Percentiles rank a stretch among this genome's conserved stretches.
These are phyloP conservation scores for Ceratoteleas bidentatus DNA, from an alignment of 1,140 invertebrate species.

Conservation along the genomic window DNA sequence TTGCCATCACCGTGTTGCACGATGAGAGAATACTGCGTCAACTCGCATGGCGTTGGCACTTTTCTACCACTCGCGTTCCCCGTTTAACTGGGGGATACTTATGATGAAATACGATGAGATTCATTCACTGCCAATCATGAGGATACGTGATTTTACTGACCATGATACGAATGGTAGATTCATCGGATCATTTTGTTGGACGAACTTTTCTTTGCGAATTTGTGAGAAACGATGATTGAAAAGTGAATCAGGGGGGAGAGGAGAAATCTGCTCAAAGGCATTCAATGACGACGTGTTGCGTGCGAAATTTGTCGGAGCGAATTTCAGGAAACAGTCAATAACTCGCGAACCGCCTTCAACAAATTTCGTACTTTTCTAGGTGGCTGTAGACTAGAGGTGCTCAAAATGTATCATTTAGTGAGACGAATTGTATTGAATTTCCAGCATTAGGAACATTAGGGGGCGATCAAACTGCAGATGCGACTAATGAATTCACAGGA, in stretches of 20 bases:
- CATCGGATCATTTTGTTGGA: conserved; percentile 18
- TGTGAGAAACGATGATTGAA: conserved; percentile 10
- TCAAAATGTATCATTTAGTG: conserved; percentile 52
- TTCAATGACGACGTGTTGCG: conserved; percentile 21
- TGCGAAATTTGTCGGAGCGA: conserved; percentile 47
- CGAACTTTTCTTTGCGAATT: conserved; percentile 29
- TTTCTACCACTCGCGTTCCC: conserved; percentile 6
- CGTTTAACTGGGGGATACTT: conserved; percentile 20
- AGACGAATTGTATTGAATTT: conserved; percentile 44
- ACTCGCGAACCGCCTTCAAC: conserved; percentile 39
- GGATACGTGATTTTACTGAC: conserved; percentile 29
- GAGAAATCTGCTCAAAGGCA: conserved; percentile 43
- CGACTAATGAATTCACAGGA: conserved; percentile 29
- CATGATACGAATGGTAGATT: conserved; percentile 14
- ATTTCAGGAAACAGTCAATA: conserved; percentile 29
- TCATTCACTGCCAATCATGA: conserved; percentile 57
- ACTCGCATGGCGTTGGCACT: conserved; percentile 18
- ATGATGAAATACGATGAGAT: conserved; percentile 46
- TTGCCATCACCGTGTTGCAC: conserved; percentile 51
- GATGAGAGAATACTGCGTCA: conserved; percentile 33
- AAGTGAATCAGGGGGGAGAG: conserved; percentile 15
- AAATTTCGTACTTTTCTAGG: conserved; percentile 61
- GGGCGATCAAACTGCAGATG: conserved; percentile 21
- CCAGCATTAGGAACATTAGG: neutral
- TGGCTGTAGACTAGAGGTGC: conserved; percentile 62